Evolutionary conservation across 2,797 vertebrate species (phyloP), one percentile per base, ranked within the genome.

Genomic region (Ceyx erithaca): DNA sequence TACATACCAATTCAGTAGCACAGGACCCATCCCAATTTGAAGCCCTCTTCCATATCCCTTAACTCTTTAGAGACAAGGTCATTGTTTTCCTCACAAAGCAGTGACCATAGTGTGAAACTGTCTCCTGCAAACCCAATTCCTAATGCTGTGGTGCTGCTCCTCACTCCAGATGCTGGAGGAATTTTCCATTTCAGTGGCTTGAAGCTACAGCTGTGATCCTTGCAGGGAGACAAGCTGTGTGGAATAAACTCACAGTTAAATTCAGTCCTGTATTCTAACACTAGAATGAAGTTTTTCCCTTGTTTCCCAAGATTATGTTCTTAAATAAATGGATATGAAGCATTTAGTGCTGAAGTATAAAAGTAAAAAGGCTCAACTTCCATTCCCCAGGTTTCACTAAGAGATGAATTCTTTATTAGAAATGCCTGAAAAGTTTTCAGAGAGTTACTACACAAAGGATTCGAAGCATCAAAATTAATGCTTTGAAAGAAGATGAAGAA

Each of bases 401-500:
- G 49, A 86, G 57, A 66, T 55, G 9, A 91, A 72, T 91, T 92
- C 63, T 86, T 73, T 90, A 68, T 88, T 80, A 85, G 62, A 90
- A 94, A 86, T 71, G 26, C 64, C 85, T 88, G 64, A 91, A 80
- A 89, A 87, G 12, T 43, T 94, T 54, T 79, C 77, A 70, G 71
- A 80, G 35, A 81, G 70, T 86, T 72, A 19, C 70, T 40, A 55
- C 33, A 28, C 33, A 68, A 54, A 63, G 40, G 31, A 77, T 85
- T 90, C 67, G 31, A 62, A 59, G 23, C 59, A 84, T 80, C 80
- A 76, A 82, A 92, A 86, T 92, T 84, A 87, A 93, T 58, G 14
- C 83, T 93, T 92, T 81, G 80, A 87, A 81, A 76, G 57, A 85
- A 93, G 81, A 87, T 80, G 78, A 84, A 73, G 43, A 69, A 48